These are phyloP conservation scores for Heliconius erato DNA, from an alignment of 2,888 invertebrate genomes.

Conservation along the genomic window DNA sequence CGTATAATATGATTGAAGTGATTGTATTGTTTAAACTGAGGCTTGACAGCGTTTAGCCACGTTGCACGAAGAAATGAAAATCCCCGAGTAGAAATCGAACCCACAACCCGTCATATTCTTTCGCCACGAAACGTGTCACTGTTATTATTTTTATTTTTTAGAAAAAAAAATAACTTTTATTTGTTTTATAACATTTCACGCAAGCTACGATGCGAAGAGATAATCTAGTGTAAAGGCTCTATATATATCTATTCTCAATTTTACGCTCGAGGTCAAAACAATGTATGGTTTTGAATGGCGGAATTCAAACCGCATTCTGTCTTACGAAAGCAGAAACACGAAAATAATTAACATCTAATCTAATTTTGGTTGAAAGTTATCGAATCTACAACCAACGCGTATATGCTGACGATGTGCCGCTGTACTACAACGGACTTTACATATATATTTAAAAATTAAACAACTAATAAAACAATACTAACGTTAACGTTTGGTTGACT, in stretches of 20 bases:
- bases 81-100: no score
- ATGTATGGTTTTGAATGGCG: background rate
- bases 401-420: background rate
- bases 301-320: background rate
- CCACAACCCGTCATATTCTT: no score
- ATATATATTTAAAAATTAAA: background rate
- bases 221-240: background rate
- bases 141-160: no score
- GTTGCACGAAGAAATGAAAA: no score
- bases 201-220: no score
- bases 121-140: no score
- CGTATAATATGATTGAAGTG: no score
- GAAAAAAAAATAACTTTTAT: no score
- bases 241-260: no score
- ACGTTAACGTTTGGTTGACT: constrained; percentile 18
- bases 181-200: no score
- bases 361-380: background rate
- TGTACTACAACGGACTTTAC: background rate
- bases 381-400: background rate
- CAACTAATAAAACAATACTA: constrained; percentile 20
- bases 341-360: background rate
- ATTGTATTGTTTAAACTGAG: no score
- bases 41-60: no score
- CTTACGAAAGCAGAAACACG: background rate
- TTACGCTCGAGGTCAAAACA: background rate